Evolutionary conservation across 2,113 vertebrate genomes (phyloP).

Genomic region (Muntiacus muntjak): DNA sequence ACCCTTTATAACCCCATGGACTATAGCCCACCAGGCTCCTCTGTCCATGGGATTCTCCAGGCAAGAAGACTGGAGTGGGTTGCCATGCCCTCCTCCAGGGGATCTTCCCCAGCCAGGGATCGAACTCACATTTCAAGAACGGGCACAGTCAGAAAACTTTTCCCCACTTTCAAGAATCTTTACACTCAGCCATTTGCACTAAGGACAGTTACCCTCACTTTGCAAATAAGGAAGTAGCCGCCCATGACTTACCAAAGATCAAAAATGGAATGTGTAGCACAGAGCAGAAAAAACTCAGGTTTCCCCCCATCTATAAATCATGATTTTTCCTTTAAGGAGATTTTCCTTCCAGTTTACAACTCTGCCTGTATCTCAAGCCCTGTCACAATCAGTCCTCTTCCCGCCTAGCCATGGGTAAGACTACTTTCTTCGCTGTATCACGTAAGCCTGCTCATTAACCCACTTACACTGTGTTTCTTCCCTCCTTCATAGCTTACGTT

Average conservation of each 20-base stretch:
- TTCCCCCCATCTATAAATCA: background rate
- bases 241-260: background rate
- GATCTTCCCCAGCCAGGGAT: background rate
- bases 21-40: background rate
- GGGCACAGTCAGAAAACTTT: background rate
- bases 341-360: background rate
- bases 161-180: background rate
- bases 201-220: background rate
- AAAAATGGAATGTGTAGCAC: background rate
- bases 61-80: background rate
- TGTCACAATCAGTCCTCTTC: background rate
- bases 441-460: background rate
- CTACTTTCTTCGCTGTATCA: background rate
- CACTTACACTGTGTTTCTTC: background rate
- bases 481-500: background rate
- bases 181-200: background rate
- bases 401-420: background rate
- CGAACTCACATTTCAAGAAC: background rate
- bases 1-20: background rate
- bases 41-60: background rate
- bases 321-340: background rate
- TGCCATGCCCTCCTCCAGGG: background rate
- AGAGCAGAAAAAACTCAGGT: background rate
- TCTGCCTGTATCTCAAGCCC: background rate
- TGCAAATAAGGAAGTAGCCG: background rate